Conservation (phyloP, 2,888 invertebrate species). For the Leucoma salicis region DNA sequence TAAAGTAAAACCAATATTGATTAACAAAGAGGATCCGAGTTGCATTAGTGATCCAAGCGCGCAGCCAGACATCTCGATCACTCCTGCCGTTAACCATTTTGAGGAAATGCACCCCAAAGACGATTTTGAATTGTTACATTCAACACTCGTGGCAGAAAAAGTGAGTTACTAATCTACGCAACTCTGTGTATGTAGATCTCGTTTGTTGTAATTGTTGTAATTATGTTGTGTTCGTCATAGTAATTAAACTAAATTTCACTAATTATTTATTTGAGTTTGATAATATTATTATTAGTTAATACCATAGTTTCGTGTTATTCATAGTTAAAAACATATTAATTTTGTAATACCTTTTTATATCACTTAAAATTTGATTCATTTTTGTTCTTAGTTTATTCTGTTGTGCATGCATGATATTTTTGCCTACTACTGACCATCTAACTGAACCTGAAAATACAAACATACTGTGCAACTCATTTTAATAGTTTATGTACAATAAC, state of each 20-base stretch:
- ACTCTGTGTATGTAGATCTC: conserved; percentile 20
- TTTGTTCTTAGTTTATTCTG: not conserved
- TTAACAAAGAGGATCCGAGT: conserved; percentile 87
- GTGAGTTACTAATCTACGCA: conserved; percentile 56
- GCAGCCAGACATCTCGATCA: conserved; percentile 60
- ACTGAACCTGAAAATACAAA: too few species aligned
- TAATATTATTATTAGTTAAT: not conserved
- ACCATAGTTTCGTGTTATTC: not conserved
- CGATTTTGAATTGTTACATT: conserved; percentile 82
- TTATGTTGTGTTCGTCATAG: not conserved
- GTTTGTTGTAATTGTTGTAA: conserved; percentile 16
- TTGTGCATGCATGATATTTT: not conserved
- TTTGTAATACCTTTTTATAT: not conserved
- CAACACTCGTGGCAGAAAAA: conserved; percentile 65
- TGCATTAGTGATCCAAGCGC: conserved; percentile 78
- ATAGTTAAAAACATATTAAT: not conserved
- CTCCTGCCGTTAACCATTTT: conserved; percentile 85
- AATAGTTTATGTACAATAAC: not conserved
- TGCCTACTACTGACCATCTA: not conserved
- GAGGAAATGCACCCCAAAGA: conserved; percentile 92
- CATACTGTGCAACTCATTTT: not conserved
- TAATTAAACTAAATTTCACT: not conserved
- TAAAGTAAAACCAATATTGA: conserved; percentile 88
- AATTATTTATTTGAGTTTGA: not conserved
- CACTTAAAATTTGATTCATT: not conserved